A percentile compares a stretch with the other conserved stretches of the same genome.
These are phyloP conservation scores for Bicyclus anynana DNA, from an alignment of 1,140 invertebrate genomes.

Conservation along the genomic window DNA sequence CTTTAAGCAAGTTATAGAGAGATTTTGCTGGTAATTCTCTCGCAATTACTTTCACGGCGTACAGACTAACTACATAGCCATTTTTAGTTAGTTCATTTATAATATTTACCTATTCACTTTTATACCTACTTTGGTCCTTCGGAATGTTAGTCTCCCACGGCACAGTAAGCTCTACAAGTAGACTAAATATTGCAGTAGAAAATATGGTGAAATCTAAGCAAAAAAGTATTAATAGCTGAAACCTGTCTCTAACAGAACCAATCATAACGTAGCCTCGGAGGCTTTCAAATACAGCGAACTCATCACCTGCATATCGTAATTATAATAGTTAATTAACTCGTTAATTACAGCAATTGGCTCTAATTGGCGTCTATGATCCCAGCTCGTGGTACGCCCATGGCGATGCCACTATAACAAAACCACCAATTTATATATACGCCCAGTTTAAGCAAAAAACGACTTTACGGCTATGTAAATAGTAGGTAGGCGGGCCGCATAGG, in stretches of 20 bases:
- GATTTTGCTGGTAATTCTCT: too few species aligned
- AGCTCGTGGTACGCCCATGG: slow-evolving; percentile 69
- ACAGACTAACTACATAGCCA: too few species aligned
- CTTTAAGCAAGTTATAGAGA: too few species aligned
- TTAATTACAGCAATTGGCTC: slow-evolving; percentile 60
- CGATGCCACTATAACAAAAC: slow-evolving; percentile 53
- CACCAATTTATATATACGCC: slow-evolving; percentile 37
- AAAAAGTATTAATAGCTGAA: too few species aligned
- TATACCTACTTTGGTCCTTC: background rate
- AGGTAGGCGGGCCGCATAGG: slow-evolving; percentile 38
- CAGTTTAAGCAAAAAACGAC: slow-evolving; percentile 32
- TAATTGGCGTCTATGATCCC: slow-evolving; percentile 68
- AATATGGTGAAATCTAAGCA: background rate
- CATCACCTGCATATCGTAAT: slow-evolving; percentile 4
- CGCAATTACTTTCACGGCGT: too few species aligned
- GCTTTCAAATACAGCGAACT: slow-evolving; percentile 5
- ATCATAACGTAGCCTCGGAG: slow-evolving; percentile 2
- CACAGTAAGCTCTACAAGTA: too few species aligned
- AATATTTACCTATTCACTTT: too few species aligned
- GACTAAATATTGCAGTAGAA: too few species aligned
- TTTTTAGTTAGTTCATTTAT: too few species aligned
- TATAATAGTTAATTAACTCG: slow-evolving; percentile 36
- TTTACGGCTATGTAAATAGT: slow-evolving; percentile 34
- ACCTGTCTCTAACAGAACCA: background rate
- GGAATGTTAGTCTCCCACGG: too few species aligned